phyloP scores from a whole-genome alignment of 2,888 invertebrate species.

The Helobdella robusta region DNA sequence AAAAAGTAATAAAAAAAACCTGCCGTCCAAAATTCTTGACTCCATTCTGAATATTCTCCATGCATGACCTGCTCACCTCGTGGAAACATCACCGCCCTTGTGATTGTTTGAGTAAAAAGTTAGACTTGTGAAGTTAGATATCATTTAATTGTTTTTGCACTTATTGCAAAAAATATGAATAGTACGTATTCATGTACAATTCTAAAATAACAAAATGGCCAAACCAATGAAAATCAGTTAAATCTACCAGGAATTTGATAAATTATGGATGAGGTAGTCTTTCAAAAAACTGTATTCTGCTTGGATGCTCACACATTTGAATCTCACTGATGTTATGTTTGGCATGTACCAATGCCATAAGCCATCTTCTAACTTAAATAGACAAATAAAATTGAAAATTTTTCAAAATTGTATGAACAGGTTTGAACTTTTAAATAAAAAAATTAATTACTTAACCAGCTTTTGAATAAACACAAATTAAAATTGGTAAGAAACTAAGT shows the following conservation, averaged over 20 bases:
- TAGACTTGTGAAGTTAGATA: too few species aligned
- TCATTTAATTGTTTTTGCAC: too few species aligned
- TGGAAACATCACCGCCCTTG: too few species aligned
- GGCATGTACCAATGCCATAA: constrained; percentile 55
- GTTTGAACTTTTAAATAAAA: too few species aligned
- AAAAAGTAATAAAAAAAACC: constrained; percentile 11
- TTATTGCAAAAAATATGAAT: too few species aligned
- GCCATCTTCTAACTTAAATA: constrained; percentile 40
- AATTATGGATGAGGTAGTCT: constrained; percentile 18
- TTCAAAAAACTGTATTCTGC: constrained; percentile 51
- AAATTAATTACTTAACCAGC: background rate
- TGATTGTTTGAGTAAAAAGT: too few species aligned
- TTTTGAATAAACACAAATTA: background rate
- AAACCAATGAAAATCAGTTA: background rate
- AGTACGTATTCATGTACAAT: too few species aligned
- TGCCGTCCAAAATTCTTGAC: constrained; percentile 38
- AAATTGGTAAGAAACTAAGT: background rate
- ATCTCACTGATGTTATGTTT: constrained; percentile 59
- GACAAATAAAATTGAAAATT: too few species aligned
- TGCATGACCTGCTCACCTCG: constrained; percentile 41
- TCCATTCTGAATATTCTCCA: constrained; percentile 62
- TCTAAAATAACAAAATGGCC: too few species aligned
- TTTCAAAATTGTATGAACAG: too few species aligned
- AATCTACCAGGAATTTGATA: background rate
- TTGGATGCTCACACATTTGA: constrained; percentile 73